phyloP scores from a whole-genome alignment of 53 echinoderm and acorn worm genomes.

The Henricia sp. region DNA sequence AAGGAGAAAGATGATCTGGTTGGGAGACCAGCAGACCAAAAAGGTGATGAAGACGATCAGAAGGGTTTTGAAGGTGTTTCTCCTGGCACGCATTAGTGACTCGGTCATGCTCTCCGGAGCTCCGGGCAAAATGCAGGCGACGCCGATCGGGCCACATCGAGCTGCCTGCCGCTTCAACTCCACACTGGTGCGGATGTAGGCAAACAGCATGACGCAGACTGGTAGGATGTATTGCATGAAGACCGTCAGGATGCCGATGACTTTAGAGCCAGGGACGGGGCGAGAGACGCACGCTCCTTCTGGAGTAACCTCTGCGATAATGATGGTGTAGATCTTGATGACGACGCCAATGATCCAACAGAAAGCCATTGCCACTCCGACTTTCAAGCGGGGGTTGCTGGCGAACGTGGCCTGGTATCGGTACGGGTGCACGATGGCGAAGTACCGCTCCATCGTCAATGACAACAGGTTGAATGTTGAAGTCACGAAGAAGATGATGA shows the following conservation, averaged over 20 bases:
- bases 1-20: neutral
- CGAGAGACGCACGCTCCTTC: conserved; percentile 10
- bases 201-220: conserved; percentile 24
- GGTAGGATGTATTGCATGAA: conserved; percentile 37
- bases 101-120: neutral
- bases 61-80: conserved; percentile 49
- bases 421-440: conserved; percentile 49
- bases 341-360: conserved; percentile 35
- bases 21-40: conserved; percentile 9
- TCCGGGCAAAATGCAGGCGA: neutral
- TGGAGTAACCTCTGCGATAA: neutral
- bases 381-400: conserved; percentile 12
- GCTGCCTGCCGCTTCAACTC: conserved; percentile 3
- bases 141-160: neutral
- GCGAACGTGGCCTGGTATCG: conserved; percentile 10
- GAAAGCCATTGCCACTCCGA: neutral
- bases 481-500: neutral
- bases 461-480: conserved; percentile 37
- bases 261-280: conserved; percentile 12
- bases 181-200: conserved; percentile 27
- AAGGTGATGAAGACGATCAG: conserved; percentile 44
- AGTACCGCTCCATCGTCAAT: conserved; percentile 41
- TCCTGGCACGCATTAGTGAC: conserved; percentile 8
- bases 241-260: conserved; percentile 13
- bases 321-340: neutral